These are phyloP conservation scores for Spea bombifrons DNA, from an alignment of 2,113 vertebrate species.

Conservation along the genomic window DNA sequence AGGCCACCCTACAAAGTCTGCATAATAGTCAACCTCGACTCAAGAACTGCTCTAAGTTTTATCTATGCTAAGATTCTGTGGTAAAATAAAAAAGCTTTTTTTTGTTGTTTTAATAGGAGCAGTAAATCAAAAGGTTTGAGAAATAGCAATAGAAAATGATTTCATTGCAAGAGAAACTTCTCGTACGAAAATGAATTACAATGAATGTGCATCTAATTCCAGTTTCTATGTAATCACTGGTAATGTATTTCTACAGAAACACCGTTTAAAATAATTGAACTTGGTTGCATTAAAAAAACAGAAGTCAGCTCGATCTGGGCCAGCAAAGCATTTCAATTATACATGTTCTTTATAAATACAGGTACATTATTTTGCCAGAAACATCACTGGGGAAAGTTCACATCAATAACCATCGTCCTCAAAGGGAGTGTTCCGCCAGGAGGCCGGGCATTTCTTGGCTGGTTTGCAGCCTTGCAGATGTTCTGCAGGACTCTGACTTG, in stretches of 20 bases:
- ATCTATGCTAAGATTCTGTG: no score
- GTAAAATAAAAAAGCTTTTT: no score
- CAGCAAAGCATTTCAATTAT: background rate
- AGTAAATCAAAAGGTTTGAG: background rate
- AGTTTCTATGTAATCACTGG: background rate
- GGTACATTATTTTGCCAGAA: background rate
- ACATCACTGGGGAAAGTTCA: background rate
- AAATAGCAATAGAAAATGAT: background rate
- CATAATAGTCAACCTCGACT: no score
- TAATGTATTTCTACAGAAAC: conserved; percentile 6
- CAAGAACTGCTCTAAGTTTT: no score
- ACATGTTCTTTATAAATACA: background rate
- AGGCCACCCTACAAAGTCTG: no score
- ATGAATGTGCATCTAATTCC: background rate
- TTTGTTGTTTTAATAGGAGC: no score
- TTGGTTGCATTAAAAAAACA: background rate
- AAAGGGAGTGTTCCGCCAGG: background rate
- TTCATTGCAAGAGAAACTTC: background rate
- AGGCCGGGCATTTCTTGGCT: background rate
- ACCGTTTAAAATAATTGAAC: background rate
- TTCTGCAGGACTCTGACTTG: background rate
- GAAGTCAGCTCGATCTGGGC: background rate
- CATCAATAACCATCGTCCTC: background rate
- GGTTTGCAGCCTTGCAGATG: background rate
- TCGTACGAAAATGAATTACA: background rate